A percentile compares a stretch with the other conserved stretches of the same genome.
phyloP scores from a whole-genome alignment of 2,888 invertebrate genomes.

The Acanthoscelides obtectus region DNA sequence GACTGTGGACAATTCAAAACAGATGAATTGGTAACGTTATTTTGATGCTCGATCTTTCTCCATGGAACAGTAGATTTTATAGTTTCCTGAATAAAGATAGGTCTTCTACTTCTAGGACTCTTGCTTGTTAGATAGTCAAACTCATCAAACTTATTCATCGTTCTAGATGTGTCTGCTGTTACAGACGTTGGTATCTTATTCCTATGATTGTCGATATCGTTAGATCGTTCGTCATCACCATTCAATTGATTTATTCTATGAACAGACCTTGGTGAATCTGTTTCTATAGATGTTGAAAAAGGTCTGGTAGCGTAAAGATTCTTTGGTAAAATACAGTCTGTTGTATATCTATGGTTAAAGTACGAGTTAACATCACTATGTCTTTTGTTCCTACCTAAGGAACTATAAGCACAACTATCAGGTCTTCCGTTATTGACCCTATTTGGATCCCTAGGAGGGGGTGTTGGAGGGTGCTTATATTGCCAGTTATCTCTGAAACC shows the following conservation, averaged over 20 bases:
- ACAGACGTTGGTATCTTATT: neutral
- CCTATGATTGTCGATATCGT: neutral
- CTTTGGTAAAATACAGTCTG: slow-evolving; percentile 41
- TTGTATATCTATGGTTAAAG: slow-evolving; percentile 35
- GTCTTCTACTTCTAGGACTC: slow-evolving; percentile 66
- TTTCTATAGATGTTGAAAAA: slow-evolving; percentile 43
- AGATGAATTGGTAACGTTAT: slow-evolving; percentile 11
- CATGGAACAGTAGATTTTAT: slow-evolving; percentile 59
- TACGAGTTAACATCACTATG: slow-evolving; percentile 26
- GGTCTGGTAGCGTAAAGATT: slow-evolving; percentile 38
- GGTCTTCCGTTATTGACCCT: slow-evolving; percentile 53
- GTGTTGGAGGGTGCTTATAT: slow-evolving; percentile 55
- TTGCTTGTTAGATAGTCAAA: slow-evolving; percentile 68
- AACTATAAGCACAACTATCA: slow-evolving; percentile 51
- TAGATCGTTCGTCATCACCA: slow-evolving; percentile 11
- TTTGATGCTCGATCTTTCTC: slow-evolving; percentile 54
- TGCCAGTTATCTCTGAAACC: slow-evolving; percentile 35
- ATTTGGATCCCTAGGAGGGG: slow-evolving; percentile 74
- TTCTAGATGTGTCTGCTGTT: slow-evolving; percentile 4
- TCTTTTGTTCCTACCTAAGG: slow-evolving; percentile 25
- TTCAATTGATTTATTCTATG: slow-evolving; percentile 1
- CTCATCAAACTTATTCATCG: slow-evolving; percentile 28
- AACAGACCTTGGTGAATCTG: slow-evolving; percentile 24
- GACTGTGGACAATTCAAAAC: slow-evolving; percentile 20
- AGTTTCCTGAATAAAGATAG: slow-evolving; percentile 62